phyloP scores from a whole-genome alignment of 2,113 vertebrate genomes.

The Odobenus rosmarus region DNA sequence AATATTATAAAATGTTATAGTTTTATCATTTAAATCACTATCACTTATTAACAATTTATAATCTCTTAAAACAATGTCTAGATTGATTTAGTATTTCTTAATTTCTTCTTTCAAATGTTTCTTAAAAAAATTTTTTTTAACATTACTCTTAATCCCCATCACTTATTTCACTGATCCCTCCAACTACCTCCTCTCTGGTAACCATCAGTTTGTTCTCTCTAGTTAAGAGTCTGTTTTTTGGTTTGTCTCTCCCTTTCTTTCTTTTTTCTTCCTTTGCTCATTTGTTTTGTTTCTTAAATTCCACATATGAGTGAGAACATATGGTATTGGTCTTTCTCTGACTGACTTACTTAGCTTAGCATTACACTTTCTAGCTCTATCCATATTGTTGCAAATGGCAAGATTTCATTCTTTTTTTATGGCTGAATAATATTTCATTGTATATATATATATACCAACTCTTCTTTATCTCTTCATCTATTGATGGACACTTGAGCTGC shows the following conservation, averaged over 20 bases:
- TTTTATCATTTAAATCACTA: background rate
- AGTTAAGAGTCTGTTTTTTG: background rate
- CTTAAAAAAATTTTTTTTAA: background rate
- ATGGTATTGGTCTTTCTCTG: background rate
- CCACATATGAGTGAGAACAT: background rate
- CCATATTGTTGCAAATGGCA: background rate
- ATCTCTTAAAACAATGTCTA: conserved; percentile 3
- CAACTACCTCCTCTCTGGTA: background rate
- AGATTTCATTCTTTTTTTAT: background rate
- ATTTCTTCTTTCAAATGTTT: conserved; percentile 12
- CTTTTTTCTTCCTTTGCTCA: background rate
- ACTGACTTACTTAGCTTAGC: background rate
- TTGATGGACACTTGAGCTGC: background rate
- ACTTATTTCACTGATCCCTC: background rate
- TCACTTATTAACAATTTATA: background rate
- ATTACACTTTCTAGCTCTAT: background rate
- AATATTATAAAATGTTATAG: background rate
- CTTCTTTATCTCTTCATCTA: background rate
- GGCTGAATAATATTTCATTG: background rate
- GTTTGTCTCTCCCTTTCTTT: background rate
- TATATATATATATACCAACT: background rate
- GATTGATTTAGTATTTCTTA: background rate
- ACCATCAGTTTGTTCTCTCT: background rate
- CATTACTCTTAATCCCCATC: background rate
- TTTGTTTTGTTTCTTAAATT: background rate